These are phyloP conservation scores for Oegoconia quadripuncta DNA, from an alignment of 2,888 invertebrate species.

Conservation along the genomic window DNA sequence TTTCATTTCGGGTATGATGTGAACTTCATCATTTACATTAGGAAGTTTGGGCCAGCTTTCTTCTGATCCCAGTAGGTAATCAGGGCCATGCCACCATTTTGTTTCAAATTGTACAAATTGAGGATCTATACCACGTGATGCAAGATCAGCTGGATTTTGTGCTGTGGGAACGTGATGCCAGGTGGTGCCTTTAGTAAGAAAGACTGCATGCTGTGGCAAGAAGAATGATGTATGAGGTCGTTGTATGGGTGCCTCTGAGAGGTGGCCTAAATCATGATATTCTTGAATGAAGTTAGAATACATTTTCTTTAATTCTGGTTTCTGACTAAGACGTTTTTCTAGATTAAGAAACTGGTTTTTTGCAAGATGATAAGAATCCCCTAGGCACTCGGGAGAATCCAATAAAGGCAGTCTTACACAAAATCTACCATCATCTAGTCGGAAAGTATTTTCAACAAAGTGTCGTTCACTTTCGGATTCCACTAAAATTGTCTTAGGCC, in stretches of 20 bases:
- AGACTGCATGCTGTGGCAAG: constrained; percentile 17
- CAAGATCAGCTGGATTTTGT: constrained; percentile 1
- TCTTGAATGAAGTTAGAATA: too few species aligned
- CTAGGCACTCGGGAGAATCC: constrained; percentile 11
- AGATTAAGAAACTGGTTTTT: constrained; percentile 5
- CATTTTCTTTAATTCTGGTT: too few species aligned
- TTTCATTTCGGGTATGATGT: background rate
- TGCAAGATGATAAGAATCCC: constrained; percentile 15
- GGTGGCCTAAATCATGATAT: too few species aligned
- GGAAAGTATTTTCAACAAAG: constrained; percentile 17
- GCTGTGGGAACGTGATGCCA: too few species aligned
- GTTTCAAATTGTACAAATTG: background rate
- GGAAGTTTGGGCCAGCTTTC: background rate
- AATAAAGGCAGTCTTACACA: constrained; percentile 18
- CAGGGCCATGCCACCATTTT: constrained; percentile 1
- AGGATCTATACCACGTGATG: background rate
- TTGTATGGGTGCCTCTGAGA: too few species aligned
- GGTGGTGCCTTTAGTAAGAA: background rate
- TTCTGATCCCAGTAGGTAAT: background rate
- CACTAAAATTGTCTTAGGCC: constrained; percentile 18
- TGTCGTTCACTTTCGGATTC: too few species aligned
- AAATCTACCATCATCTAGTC: constrained; percentile 18
- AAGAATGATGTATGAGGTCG: too few species aligned
- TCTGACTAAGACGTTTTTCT: background rate
- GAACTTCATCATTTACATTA: background rate